Conservation (phyloP, 2,888 invertebrate species). For the Listrodromus nycthemerus region DNA sequence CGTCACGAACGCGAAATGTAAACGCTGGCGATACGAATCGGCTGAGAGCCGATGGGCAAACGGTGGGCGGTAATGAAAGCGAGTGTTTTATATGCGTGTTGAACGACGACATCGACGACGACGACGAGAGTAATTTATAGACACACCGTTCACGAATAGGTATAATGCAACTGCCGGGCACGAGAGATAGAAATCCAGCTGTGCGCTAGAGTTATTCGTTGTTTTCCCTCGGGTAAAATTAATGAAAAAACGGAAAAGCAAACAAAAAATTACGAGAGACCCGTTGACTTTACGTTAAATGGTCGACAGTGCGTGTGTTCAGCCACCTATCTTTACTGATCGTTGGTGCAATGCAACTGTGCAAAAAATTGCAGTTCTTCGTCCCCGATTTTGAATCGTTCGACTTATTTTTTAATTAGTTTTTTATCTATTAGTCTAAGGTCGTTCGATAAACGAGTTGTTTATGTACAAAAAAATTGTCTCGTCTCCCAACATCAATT, state of each 20-base stretch:
- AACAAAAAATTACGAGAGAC: not conserved
- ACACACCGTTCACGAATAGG: constrained; percentile 36
- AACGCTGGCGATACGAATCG: constrained; percentile 57
- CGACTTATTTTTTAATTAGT: not conserved
- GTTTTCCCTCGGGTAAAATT: constrained; percentile 39
- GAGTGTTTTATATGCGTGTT: constrained; percentile 40
- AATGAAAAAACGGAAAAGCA: constrained; percentile 9
- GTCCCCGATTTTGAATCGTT: constrained; percentile 1
- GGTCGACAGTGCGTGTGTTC: not conserved
- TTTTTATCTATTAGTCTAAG: not conserved
- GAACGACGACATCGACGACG: constrained; percentile 48
- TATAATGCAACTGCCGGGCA: constrained; percentile 28
- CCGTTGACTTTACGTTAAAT: constrained; percentile 16
- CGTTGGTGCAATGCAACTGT: not conserved
- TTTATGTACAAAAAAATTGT: not conserved
- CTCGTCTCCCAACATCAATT: not conserved
- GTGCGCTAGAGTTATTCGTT: constrained; percentile 5
- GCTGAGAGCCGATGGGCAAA: constrained; percentile 50
- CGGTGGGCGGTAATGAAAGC: constrained; percentile 55
- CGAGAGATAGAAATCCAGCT: constrained; percentile 4
- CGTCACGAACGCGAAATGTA: constrained; percentile 61
- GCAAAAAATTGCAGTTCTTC: not conserved
- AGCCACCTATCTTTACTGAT: not conserved
- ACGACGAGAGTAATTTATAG: constrained; percentile 60
- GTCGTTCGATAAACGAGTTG: not conserved